Evolutionary conservation across 2,113 vertebrate species (phyloP), one percentile per base, ranked within the genome.

Genomic region (Desmodus rotundus): DNA sequence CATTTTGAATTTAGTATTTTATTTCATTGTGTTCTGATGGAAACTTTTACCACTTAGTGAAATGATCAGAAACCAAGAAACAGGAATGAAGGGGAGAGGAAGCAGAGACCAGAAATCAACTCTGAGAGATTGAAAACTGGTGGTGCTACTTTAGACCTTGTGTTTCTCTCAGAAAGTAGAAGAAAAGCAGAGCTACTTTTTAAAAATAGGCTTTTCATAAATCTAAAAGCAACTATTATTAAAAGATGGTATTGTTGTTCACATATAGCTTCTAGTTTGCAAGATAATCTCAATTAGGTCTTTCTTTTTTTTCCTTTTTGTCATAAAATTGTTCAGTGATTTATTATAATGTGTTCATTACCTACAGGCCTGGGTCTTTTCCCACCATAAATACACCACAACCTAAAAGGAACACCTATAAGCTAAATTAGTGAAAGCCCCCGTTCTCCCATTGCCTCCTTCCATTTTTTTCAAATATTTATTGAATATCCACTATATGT

Each of bases 61-160:
- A 78, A 78, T 90, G 50, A 70, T 63, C n/a, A 70, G 85, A 88
- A 93, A 58, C 31, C 28, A 89, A 65, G 50, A 82, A 83, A 43
- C 15, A 82, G 58, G 70, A 94, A 56, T 76, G 58, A 82, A 80
- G 26, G 43, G 33, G 52, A 83, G 58, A 58, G 76, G 41, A 47
- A 33, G 36, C 31, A 95, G 36, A 81, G 50, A 84, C 65, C 54
- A 85, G 78, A 85, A 92, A 72, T 84, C 17, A 54, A n/a, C 52
- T 89, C 78, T 95, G 43, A 89, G 10, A 78, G 72, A 78, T 94
- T 52, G 54, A 85, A 93, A 93, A 80, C 52, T 89, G 24, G 31
- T 54, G 36, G 15, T 41, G 26, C 47, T 83, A 13, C 15, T 58
- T 92, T 52, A 83, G 19, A 47, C 52, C 45, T 80, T 65, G 15